Conservation (phyloP, 1,140 invertebrate species). For the Conus betulinus region DNA sequence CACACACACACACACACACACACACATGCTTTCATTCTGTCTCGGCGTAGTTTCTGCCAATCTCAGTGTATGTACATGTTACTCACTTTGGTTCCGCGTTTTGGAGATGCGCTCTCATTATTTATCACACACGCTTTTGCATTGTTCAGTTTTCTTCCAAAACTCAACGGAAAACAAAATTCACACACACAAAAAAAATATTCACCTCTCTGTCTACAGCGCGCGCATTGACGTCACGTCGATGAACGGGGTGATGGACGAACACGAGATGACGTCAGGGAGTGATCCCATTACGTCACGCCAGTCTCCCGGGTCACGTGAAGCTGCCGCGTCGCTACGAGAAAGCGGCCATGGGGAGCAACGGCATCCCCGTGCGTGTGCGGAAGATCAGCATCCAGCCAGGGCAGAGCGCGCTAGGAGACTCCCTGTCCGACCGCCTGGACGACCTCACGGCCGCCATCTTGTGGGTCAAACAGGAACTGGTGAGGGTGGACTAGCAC, state of each 20-base stretch:
- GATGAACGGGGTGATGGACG: neutral
- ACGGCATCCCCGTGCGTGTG: slow-evolving; percentile 36
- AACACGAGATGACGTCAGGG: slow-evolving; percentile 50
- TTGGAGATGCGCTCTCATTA: too few relatives aligned
- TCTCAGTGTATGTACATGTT: too few relatives aligned
- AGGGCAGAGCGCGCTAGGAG: slow-evolving; percentile 14
- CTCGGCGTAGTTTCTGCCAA: too few relatives aligned
- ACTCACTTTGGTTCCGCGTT: too few relatives aligned
- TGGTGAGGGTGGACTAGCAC: slow-evolving; percentile 44
- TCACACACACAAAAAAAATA: too few relatives aligned
- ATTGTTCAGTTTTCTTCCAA: neutral
- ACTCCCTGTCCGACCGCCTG: slow-evolving; percentile 47
- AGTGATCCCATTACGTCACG: slow-evolving; percentile 53
- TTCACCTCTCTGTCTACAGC: neutral
- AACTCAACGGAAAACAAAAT: neutral
- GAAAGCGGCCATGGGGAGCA: slow-evolving; percentile 42
- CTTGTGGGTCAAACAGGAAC: slow-evolving; percentile 61
- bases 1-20: too few relatives aligned
- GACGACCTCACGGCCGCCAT: slow-evolving; percentile 58
- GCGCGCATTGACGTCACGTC: neutral
- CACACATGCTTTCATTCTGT: too few relatives aligned
- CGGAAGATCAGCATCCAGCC: slow-evolving; percentile 52
- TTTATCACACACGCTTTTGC: too few relatives aligned
- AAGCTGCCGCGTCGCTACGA: slow-evolving; percentile 55
- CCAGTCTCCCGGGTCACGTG: slow-evolving; percentile 51